Base-by-base conservation (phyloP, 2,113 vertebrate genomes). In the Vidua chalybeata region DNA sequence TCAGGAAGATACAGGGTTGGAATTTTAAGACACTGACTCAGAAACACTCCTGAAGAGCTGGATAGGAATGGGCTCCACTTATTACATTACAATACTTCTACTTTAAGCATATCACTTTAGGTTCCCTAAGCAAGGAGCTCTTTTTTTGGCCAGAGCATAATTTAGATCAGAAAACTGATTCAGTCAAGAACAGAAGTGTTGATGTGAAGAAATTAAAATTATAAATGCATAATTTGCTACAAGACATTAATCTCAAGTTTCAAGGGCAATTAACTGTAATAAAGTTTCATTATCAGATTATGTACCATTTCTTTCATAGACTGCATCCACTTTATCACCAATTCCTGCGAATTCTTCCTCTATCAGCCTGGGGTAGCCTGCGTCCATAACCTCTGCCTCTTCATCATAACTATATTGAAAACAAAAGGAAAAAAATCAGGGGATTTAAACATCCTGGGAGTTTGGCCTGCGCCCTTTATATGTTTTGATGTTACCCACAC, bases 341-440 rank as follows among this genome's bases (percentile, higher is more conserved):
- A 99, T 99, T 87, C 99, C 99, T 41, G 99, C 97, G 6, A 99
- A 99, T 81, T 99, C 98, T 3, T 98, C 97, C 69, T 99, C 98
- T 79, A 99, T 98, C 27, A 97, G 74, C 94, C 93, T 98, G 39
- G 99, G 99, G 93, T 96, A 99, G 54, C 97, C 98, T 30, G 74
- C 89, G 46, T 99, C 99, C 98, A 99, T 99, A 59, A 91, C 86
- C 10, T 97, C 97, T 1, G 58, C 84, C 22, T 94, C 96, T 95
- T 99, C 99, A 96, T 99, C 98, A 43, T 98, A 99, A 74, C 99
- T 99, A 48, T 61, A 66, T 71, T 69, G 84, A 90, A 82, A 41
- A 93, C 9, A 90, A 39, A 88, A 94, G 10, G 83, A 96, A 92
- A 87, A 75, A 27, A 23, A 30, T 75, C 16, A 75, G 54, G 39